A percentile compares a stretch with the other conserved stretches of the same genome.
Conservation (phyloP, 1,140 invertebrate species). For the Philopotamus ludificatus region DNA sequence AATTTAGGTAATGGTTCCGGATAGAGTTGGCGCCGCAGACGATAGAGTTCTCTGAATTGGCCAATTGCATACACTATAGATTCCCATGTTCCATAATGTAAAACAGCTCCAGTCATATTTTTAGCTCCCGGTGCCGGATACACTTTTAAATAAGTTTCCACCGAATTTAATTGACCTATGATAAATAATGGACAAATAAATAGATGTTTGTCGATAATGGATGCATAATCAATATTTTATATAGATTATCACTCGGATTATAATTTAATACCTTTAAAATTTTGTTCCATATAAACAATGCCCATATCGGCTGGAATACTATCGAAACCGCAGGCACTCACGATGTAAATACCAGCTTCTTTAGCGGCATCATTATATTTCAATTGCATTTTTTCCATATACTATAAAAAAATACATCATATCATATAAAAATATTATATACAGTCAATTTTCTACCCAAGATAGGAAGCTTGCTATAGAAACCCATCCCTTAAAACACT, state of each 20-base stretch:
- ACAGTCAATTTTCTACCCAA: no score
- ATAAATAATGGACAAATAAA: no score
- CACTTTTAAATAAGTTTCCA: constrained; percentile 65
- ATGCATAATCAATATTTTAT: background rate
- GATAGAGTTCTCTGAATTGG: constrained; percentile 20
- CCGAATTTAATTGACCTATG: constrained; percentile 69
- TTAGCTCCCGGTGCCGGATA: constrained; percentile 40
- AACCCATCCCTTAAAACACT: no score
- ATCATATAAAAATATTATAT: constrained; percentile 1
- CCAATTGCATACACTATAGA: constrained; percentile 37
- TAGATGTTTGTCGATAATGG: no score
- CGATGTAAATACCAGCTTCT: constrained; percentile 75
- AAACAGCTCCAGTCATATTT: constrained; percentile 17
- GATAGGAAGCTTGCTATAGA: no score
- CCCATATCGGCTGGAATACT: constrained; percentile 87
- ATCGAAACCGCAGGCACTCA: constrained; percentile 91
- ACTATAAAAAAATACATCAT: constrained; percentile 68
- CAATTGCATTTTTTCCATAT: constrained; percentile 82
- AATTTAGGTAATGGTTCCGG: constrained; percentile 15
- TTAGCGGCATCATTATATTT: constrained; percentile 75
- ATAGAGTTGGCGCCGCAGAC: constrained; percentile 23
- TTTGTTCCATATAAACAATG: constrained; percentile 67
- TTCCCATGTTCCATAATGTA: constrained; percentile 40
- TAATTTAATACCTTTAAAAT: constrained; percentile 72
- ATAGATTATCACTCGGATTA: background rate